Evolutionary conservation across 2,888 invertebrate genomes (phyloP).

Genomic region (Octonoba sinensis): DNA sequence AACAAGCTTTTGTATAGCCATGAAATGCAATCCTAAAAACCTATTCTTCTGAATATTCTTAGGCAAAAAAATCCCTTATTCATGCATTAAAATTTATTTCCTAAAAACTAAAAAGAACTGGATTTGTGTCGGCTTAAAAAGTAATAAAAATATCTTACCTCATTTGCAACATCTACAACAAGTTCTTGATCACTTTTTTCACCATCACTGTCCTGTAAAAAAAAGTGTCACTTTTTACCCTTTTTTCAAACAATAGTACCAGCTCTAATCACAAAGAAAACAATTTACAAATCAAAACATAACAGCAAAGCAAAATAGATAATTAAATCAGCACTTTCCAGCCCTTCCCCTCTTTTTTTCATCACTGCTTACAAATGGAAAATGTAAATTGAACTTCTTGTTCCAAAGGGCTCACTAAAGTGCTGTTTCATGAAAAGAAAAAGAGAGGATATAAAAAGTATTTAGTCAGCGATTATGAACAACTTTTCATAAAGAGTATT

Average conservation of each 20-base stretch:
- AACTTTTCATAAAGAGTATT: conserved; percentile 40
- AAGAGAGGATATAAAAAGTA: conserved; percentile 16
- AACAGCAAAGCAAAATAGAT: conserved; percentile 10
- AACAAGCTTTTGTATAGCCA: too few species aligned
- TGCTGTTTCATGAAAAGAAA: conserved; percentile 14
- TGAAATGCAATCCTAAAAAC: too few species aligned
- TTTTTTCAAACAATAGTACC: conserved; percentile 7
- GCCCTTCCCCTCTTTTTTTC: not conserved
- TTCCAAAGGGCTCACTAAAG: conserved; percentile 42
- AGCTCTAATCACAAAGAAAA: conserved; percentile 25
- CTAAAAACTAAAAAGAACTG: too few species aligned
- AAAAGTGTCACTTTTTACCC: conserved; percentile 6
- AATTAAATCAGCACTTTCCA: conserved; percentile 19
- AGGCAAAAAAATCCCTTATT: too few species aligned
- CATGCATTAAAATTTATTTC: too few species aligned
- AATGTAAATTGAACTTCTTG: conserved; percentile 41
- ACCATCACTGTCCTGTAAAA: conserved; percentile 87
- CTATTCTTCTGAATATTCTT: too few species aligned
- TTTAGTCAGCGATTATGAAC: conserved; percentile 36
- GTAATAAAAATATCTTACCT: conserved; percentile 75
- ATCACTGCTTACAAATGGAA: conserved; percentile 21
- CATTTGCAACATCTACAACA: conserved; percentile 94
- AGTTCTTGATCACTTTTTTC: conserved; percentile 96
- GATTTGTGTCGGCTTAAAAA: too few species aligned
- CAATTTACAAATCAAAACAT: conserved; percentile 32